These are phyloP conservation scores for Fragum fragum DNA, from an alignment of 2,888 invertebrate species.

Conservation along the genomic window DNA sequence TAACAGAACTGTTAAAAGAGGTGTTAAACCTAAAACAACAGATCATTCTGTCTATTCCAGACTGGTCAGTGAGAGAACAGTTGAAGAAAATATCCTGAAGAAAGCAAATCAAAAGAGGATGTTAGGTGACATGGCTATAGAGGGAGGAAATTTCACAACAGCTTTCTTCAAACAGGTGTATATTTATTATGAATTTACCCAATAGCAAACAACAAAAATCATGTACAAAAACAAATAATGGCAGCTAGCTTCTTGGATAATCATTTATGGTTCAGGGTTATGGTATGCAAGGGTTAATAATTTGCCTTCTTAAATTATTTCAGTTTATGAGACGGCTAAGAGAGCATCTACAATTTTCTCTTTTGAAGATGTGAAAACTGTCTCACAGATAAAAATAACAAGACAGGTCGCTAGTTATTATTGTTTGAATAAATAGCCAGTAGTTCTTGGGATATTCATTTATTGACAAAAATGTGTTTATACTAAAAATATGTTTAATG, in stretches of 20 bases:
- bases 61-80: conserved; percentile 97
- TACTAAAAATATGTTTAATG: too few relatives aligned
- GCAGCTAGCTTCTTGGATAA: too few relatives aligned
- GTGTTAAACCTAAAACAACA: too few relatives aligned
- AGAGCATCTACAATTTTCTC: neutral
- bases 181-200: neutral
- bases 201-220: too few relatives aligned
- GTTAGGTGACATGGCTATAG: conserved; percentile 98
- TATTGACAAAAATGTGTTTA: neutral
- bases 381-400: conserved; percentile 11
- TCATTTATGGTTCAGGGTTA: too few relatives aligned
- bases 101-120: conserved; percentile 99
- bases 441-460: conserved; percentile 5
- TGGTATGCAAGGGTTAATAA: neutral
- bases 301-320: neutral
- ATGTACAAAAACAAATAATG: too few relatives aligned
- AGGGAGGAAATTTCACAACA: conserved; percentile 99
- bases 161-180: conserved; percentile 95
- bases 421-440: neutral
- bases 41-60: conserved; percentile 89
- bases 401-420: conserved; percentile 17
- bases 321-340: neutral
- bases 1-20: too few relatives aligned
- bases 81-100: conserved; percentile 99
- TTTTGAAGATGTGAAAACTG: neutral